Percentiles rank a stretch among this genome's conserved stretches.
These are phyloP conservation scores for Myotis yumanensis DNA, from an alignment of 2,113 vertebrate genomes.

Conservation along the genomic window DNA sequence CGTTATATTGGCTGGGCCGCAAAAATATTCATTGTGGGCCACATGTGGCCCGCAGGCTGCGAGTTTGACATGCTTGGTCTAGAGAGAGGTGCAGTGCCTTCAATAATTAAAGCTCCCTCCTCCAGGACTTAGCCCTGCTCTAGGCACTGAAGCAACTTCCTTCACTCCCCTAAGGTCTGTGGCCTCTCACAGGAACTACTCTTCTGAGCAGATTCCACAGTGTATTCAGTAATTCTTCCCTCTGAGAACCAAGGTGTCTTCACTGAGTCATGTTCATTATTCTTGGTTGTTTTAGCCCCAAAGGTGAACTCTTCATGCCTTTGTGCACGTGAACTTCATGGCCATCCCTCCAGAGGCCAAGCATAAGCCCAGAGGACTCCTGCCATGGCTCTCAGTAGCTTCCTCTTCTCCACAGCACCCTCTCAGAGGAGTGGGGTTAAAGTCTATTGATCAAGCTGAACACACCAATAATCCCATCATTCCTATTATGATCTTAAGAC, in stretches of 20 bases:
- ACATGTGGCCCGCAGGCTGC: accelerated
- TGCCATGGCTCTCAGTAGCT: background rate
- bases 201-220: background rate
- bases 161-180: background rate
- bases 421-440: background rate
- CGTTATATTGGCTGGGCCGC: no score
- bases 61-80: background rate
- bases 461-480: background rate
- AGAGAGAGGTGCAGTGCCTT: background rate
- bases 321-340: background rate
- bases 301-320: background rate
- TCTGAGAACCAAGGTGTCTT: background rate
- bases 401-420: background rate
- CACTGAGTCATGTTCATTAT: background rate
- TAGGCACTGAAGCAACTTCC: background rate
- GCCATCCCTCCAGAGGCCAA: background rate
- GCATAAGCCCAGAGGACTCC: background rate
- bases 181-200: background rate
- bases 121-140: background rate
- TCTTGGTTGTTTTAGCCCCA: background rate
- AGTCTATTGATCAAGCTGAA: background rate
- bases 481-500: background rate
- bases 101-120: background rate
- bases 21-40: no score
- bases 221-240: background rate